phyloP scores from a whole-genome alignment of 2,888 invertebrate genomes.

The Galeruca laticollis region DNA sequence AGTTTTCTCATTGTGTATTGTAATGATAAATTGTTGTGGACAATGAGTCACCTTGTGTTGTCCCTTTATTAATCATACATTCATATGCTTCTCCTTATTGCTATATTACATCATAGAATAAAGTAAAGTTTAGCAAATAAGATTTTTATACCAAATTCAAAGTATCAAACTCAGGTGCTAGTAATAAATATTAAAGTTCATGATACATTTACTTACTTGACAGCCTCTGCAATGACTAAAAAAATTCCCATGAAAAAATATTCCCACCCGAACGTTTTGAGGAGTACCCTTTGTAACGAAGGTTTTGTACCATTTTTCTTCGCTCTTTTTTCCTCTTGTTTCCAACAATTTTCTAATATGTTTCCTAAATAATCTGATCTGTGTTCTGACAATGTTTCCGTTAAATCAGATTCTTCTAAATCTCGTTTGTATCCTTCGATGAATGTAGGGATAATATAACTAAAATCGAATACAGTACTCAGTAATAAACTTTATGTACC shows the following conservation, averaged over 20 bases:
- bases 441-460: constrained; percentile 79
- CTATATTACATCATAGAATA: background rate
- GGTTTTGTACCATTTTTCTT: constrained; percentile 67
- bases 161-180: too few relatives aligned
- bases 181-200: too few relatives aligned
- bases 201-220: constrained; percentile 71
- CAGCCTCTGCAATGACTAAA: constrained; percentile 72
- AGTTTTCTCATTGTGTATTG: too few relatives aligned
- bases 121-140: background rate
- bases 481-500: too few relatives aligned
- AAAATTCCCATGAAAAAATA: constrained; percentile 74
- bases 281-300: constrained; percentile 72
- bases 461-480: constrained; percentile 65
- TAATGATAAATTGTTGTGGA: too few relatives aligned
- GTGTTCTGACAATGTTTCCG: constrained; percentile 77
- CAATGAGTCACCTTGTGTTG: too few relatives aligned
- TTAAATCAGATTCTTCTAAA: constrained; percentile 75
- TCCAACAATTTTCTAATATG: constrained; percentile 74
- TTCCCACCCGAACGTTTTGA: constrained; percentile 73
- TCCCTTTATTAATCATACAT: too few relatives aligned
- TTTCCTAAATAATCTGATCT: constrained; percentile 76
- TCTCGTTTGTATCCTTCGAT: constrained; percentile 76
- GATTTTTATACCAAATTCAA: background rate
- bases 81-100: constrained; percentile 7
- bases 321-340: constrained; percentile 69